phyloP scores from a whole-genome alignment of 2,113 vertebrate species.

The Chaetodon auriga region DNA sequence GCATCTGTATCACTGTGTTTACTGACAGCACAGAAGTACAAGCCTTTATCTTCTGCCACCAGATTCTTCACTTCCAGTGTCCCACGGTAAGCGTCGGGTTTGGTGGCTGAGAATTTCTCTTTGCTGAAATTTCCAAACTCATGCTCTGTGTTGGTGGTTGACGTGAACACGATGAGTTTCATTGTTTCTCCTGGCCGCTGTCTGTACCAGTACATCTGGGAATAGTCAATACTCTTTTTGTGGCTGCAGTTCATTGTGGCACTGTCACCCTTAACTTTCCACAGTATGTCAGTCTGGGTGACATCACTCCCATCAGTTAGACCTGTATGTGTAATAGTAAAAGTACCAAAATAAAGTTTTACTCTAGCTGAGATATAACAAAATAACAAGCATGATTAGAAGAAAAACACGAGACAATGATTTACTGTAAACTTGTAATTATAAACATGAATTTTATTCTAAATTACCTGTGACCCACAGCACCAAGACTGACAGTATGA shows the following conservation, averaged over 20 bases:
- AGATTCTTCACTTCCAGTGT: slow-evolving; percentile 11
- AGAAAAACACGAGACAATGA: no score
- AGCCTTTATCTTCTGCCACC: neutral
- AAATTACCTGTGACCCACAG: slow-evolving; percentile 1
- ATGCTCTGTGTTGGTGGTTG: fast-evolving
- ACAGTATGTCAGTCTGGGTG: slow-evolving; percentile 24
- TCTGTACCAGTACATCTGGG: slow-evolving; percentile 77
- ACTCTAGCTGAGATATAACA: no score
- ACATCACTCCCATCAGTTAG: slow-evolving; percentile 15
- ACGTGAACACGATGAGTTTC: slow-evolving; percentile 57
- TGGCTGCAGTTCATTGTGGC: slow-evolving; percentile 61
- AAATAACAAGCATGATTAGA: no score
- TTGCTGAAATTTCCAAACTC: slow-evolving; percentile 12
- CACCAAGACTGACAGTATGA: neutral
- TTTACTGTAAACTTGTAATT: no score
- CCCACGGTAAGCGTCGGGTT: neutral
- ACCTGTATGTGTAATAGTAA: neutral
- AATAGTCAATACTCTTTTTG: fast-evolving
- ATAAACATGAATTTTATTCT: neutral
- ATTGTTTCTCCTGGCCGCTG: slow-evolving; percentile 66
- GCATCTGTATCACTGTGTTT: slow-evolving; percentile 29
- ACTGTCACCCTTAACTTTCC: neutral
- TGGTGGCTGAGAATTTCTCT: slow-evolving; percentile 32
- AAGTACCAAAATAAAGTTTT: neutral
- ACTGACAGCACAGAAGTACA: slow-evolving; percentile 60